Evolutionary conservation across 2,797 vertebrate genomes (phyloP).

Genomic region (Chromobotia macracanthus): DNA sequence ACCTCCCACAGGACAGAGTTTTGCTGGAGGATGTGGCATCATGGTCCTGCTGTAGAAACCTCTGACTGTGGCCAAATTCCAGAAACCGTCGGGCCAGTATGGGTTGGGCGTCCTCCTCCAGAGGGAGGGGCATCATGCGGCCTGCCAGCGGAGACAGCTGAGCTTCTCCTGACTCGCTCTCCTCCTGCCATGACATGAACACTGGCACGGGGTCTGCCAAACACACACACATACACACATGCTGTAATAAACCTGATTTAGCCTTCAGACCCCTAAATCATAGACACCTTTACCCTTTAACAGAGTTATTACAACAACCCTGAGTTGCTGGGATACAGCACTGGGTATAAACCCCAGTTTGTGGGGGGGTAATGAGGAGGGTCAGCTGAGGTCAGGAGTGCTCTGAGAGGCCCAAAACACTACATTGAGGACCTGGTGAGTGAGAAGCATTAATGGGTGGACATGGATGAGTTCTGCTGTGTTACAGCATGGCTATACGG

Average conservation of each 20-base stretch:
- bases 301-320: neutral
- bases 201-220: constrained; percentile 90
- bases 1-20: constrained; percentile 87
- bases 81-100: constrained; percentile 88
- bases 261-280: neutral
- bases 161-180: constrained; percentile 92
- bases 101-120: constrained; percentile 87
- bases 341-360: neutral
- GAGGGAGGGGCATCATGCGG: constrained; percentile 87
- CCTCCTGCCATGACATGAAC: constrained; percentile 95
- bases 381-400: neutral
- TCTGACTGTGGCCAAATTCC: constrained; percentile 93
- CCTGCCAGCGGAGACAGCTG: constrained; percentile 94
- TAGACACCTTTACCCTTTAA: neutral
- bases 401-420: neutral
- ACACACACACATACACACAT: constrained; percentile 14
- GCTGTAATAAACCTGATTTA: neutral
- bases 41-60: constrained; percentile 91
- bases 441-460: neutral
- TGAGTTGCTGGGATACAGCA: neutral
- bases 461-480: neutral
- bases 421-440: neutral
- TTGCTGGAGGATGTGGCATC: constrained; percentile 87
- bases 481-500: constrained; percentile 2
- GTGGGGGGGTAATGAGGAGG: neutral